A percentile compares a stretch with the other conserved stretches of the same genome.
phyloP scores from a whole-genome alignment of 2,888 invertebrate species.

The Temnothorax ravouxi region DNA sequence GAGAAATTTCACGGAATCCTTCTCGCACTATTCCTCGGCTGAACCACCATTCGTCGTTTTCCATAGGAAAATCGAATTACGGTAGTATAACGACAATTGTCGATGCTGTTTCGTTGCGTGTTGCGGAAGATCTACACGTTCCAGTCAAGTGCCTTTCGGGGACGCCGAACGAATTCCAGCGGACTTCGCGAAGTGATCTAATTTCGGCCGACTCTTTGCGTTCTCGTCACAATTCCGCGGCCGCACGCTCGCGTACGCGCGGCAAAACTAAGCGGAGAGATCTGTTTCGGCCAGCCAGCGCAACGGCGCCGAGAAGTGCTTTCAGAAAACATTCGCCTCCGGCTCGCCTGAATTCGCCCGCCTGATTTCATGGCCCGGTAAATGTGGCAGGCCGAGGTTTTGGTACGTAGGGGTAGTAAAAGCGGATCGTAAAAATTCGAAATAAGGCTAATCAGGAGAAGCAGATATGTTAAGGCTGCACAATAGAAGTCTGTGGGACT shows the following conservation, averaged over 20 bases:
- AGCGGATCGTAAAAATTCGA: slow-evolving; percentile 10
- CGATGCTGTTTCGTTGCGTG: background rate
- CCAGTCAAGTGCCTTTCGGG: slow-evolving; percentile 20
- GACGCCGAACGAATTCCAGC: slow-evolving; percentile 4
- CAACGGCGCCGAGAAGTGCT: slow-evolving; percentile 60
- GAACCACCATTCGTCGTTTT: background rate
- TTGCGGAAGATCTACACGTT: slow-evolving; percentile 19
- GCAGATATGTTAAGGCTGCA: background rate
- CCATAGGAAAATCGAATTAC: background rate
- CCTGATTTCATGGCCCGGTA: slow-evolving; percentile 44
- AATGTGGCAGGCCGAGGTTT: slow-evolving; percentile 47
- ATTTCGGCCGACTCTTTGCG: slow-evolving; percentile 67
- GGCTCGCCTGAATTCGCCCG: slow-evolving; percentile 22
- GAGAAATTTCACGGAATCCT: background rate
- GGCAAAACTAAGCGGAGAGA: slow-evolving; percentile 77
- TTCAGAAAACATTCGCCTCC: slow-evolving; percentile 77
- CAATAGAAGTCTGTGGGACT: background rate
- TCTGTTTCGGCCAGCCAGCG: slow-evolving; percentile 69
- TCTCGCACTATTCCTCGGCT: background rate
- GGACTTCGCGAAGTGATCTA: slow-evolving; percentile 64
- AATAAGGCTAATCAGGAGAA: background rate
- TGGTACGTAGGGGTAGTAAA: slow-evolving; percentile 16
- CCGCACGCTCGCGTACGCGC: slow-evolving; percentile 78
- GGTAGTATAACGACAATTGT: background rate
- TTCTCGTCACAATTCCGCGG: slow-evolving; percentile 59